Conservation (phyloP, 2,888 invertebrate genomes). For the Tetragonisca angustula region DNA sequence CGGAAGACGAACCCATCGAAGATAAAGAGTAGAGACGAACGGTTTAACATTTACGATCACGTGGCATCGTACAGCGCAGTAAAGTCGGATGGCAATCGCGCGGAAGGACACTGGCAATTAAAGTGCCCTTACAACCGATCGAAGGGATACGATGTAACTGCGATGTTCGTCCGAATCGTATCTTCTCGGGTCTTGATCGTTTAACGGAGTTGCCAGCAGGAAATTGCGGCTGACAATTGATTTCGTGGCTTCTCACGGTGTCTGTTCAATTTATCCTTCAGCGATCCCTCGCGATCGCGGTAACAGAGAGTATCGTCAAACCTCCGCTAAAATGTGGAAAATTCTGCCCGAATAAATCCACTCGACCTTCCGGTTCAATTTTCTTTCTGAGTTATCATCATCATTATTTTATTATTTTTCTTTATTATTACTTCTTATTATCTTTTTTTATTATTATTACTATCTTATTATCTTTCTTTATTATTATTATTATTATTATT, state of each 20-base stretch:
- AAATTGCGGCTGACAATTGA: slow-evolving; percentile 78
- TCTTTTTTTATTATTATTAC: too few species aligned
- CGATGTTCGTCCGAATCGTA: slow-evolving; percentile 49
- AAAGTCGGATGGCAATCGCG: slow-evolving; percentile 40
- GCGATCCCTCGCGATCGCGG: background rate
- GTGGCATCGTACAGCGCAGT: background rate
- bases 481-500: too few species aligned
- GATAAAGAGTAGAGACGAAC: background rate
- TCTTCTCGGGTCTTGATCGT: slow-evolving; percentile 58
- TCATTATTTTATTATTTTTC: too few species aligned
- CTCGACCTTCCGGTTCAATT: background rate
- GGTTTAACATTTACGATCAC: slow-evolving; percentile 14
- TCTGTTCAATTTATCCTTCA: slow-evolving; percentile 47
- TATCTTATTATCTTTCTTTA: too few species aligned
- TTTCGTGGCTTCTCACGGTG: slow-evolving; percentile 63
- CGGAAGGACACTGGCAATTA: slow-evolving; percentile 60
- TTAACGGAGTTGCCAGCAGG: slow-evolving; percentile 59
- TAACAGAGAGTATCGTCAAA: slow-evolving; percentile 12
- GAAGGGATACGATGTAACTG: slow-evolving; percentile 45
- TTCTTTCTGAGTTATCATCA: background rate
- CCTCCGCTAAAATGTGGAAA: background rate
- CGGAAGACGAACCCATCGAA: too few species aligned
- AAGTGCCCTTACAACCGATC: slow-evolving; percentile 51
- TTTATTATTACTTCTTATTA: too few species aligned
- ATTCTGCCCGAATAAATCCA: background rate